These are phyloP conservation scores for Bembecia ichneumoniformis DNA, from an alignment of 2,888 invertebrate species.

Conservation along the genomic window DNA sequence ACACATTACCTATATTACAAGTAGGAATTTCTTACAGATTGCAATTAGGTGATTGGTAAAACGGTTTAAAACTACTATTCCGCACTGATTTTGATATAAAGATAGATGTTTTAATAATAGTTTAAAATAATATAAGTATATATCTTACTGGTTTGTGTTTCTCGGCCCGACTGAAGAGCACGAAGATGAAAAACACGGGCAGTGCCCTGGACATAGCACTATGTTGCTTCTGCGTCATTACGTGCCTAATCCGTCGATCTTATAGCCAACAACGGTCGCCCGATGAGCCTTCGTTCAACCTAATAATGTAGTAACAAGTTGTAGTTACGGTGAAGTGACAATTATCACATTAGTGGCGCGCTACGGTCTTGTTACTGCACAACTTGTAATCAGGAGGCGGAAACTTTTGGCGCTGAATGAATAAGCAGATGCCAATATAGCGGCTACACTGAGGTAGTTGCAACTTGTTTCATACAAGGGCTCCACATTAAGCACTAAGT, in stretches of 20 bases:
- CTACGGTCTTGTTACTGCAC: slow-evolving; percentile 21
- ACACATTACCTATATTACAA: too few relatives aligned
- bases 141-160: slow-evolving; percentile 51
- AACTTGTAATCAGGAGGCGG: slow-evolving; percentile 42
- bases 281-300: background rate
- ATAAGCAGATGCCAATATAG: slow-evolving; percentile 5
- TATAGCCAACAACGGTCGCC: slow-evolving; percentile 11
- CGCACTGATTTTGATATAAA: too few relatives aligned
- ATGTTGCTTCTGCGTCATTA: slow-evolving; percentile 23
- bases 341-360: slow-evolving; percentile 39
- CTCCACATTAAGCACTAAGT: too few relatives aligned
- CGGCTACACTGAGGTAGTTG: slow-evolving; percentile 4
- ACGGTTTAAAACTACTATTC: too few relatives aligned
- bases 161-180: slow-evolving; percentile 28
- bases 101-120: background rate
- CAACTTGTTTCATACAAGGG: background rate
- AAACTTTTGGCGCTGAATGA: slow-evolving; percentile 40
- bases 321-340: slow-evolving; percentile 31
- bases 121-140: background rate
- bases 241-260: background rate
- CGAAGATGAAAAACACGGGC: slow-evolving; percentile 30
- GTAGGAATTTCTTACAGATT: too few relatives aligned
- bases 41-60: too few relatives aligned
- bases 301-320: slow-evolving; percentile 9
- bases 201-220: slow-evolving; percentile 42